Evolutionary conservation across 2,888 invertebrate genomes (phyloP).

Genomic region (Oxyteleia sp.): DNA sequence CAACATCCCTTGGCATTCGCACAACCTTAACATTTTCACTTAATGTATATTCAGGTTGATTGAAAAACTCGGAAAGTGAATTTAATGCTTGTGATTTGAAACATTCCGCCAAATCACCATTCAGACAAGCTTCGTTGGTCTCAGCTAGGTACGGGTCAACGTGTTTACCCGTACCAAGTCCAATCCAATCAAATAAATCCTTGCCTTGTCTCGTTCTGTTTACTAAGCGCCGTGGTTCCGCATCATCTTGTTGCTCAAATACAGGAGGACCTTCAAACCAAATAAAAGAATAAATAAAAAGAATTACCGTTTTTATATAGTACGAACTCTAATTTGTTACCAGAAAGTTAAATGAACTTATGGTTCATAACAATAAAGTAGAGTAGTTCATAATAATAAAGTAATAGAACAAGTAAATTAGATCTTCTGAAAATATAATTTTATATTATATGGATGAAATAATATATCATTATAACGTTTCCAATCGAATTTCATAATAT

Average conservation of each 20-base stretch:
- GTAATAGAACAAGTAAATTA: too few species aligned
- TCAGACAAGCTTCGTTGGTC: constrained; percentile 92
- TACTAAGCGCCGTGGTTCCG: constrained; percentile 53
- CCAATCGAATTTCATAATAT: too few species aligned
- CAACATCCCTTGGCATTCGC: constrained; percentile 91
- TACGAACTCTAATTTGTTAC: too few species aligned
- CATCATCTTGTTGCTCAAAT: constrained; percentile 42
- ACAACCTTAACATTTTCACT: constrained; percentile 92
- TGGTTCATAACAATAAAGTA: too few species aligned
- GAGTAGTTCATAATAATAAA: too few species aligned
- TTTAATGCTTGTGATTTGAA: constrained; percentile 94
- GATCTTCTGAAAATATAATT: too few species aligned
- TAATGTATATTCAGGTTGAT: constrained; percentile 88
- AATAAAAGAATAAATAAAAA: constrained; percentile 2
- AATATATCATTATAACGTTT: too few species aligned
- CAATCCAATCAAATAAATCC: constrained; percentile 93
- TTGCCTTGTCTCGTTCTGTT: constrained; percentile 90
- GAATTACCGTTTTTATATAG: neutral
- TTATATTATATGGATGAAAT: too few species aligned
- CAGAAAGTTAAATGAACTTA: too few species aligned
- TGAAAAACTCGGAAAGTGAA: constrained; percentile 93
- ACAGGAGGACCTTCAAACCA: constrained; percentile 65
- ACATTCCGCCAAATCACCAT: constrained; percentile 94
- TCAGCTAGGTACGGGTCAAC: constrained; percentile 93
- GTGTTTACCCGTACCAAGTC: constrained; percentile 92